phyloP scores from a whole-genome alignment of 2,797 vertebrate genomes.

The Cossypha heuglini region DNA sequence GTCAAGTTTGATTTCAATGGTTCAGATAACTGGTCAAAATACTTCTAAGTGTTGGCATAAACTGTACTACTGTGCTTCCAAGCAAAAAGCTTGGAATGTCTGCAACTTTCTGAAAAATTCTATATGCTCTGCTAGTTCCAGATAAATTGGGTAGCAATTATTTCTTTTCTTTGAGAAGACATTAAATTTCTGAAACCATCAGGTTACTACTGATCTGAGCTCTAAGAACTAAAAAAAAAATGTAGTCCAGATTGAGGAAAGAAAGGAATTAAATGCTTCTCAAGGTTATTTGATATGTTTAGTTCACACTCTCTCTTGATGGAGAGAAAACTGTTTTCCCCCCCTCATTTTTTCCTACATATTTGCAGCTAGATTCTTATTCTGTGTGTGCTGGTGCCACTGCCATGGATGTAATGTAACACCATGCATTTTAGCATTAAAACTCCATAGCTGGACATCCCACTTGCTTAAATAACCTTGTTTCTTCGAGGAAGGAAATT shows the following conservation, averaged over 20 bases:
- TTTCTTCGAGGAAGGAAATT: background rate
- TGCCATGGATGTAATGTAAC: background rate
- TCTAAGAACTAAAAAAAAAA: background rate
- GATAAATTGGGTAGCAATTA: background rate
- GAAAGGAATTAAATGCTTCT: background rate
- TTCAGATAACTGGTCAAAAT: background rate
- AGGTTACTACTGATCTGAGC: background rate
- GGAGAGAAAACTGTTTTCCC: fast-evolving
- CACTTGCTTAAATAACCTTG: background rate
- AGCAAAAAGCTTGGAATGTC: background rate
- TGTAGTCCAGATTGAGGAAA: background rate
- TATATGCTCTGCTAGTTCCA: background rate
- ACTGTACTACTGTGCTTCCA: background rate
- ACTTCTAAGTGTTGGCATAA: background rate
- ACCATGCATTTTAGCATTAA: background rate
- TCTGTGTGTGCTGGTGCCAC: background rate
- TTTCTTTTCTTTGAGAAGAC: background rate
- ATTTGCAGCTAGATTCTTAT: background rate
- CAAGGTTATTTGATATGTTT: background rate
- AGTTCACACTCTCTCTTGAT: background rate
- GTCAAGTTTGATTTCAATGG: background rate
- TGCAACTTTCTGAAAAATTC: background rate
- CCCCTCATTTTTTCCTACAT: background rate
- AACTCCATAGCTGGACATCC: background rate
- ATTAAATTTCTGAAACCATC: background rate